Percentiles rank a stretch among this genome's conserved stretches.
phyloP scores from a whole-genome alignment of 1,140 invertebrate genomes.

The Drosophila yakuba region DNA sequence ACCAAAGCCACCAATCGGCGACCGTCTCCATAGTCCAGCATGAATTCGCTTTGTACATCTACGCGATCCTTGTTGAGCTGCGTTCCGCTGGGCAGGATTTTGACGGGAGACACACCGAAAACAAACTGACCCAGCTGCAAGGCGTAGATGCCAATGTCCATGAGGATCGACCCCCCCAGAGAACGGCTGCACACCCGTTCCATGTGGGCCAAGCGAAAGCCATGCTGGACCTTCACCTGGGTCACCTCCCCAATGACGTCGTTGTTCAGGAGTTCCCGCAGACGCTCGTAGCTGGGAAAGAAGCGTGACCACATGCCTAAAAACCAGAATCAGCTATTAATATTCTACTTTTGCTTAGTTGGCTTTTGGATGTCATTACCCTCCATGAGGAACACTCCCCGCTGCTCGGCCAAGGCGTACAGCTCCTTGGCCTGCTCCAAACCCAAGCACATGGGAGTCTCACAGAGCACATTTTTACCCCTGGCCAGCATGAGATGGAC shows the following conservation, averaged over 20 bases:
- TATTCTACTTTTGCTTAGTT: not conserved
- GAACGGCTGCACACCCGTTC: slow-evolving; percentile 58
- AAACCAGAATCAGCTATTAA: slow-evolving; percentile 85
- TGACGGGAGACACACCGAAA: slow-evolving; percentile 88
- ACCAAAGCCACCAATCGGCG: slow-evolving; percentile 87
- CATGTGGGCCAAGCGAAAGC: slow-evolving; percentile 85
- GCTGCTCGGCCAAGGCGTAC: slow-evolving; percentile 87
- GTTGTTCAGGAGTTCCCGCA: slow-evolving; percentile 87
- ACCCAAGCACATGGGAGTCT: slow-evolving; percentile 92
- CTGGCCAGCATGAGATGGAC: slow-evolving; percentile 90
- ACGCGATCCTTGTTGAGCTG: slow-evolving; percentile 88
- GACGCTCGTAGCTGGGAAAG: slow-evolving; percentile 90
- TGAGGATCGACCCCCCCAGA: slow-evolving; percentile 91
- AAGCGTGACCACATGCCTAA: slow-evolving; percentile 91
- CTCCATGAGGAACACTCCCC: slow-evolving; percentile 92
- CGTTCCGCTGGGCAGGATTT: slow-evolving; percentile 87
- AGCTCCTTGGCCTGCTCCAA: slow-evolving; percentile 88
- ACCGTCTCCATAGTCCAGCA: slow-evolving; percentile 88
- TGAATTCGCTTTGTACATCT: slow-evolving; percentile 88
- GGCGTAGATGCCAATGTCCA: slow-evolving; percentile 93
- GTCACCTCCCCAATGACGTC: slow-evolving; percentile 90
- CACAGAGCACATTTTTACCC: slow-evolving; percentile 93
- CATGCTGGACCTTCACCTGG: slow-evolving; percentile 89
- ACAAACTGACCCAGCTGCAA: slow-evolving; percentile 90
- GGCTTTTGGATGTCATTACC: slow-evolving; percentile 79